Base-by-base conservation (phyloP, 2,113 vertebrate species). In the Butorides virescens region DNA sequence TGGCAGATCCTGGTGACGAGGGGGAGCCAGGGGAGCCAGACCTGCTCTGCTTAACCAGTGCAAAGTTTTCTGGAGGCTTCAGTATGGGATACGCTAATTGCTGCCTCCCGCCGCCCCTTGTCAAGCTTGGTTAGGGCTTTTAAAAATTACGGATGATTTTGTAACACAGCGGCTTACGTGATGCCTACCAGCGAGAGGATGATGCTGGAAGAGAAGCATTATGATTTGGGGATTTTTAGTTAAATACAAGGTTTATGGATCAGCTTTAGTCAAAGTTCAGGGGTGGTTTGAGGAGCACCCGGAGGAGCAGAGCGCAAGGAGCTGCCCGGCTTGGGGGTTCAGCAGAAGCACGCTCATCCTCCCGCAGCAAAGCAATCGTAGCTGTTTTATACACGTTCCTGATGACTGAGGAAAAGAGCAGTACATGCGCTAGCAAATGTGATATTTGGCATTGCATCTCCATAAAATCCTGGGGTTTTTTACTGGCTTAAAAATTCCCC, bases 41-140 rank as follows among this genome's bases (percentile, higher is more conserved):
- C 13, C 37, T 42, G 59, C 56, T 86, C 47, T 56, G 1, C 19
- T 11, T 32, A 46, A 15, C 13, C 4, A 5, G 7, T 26, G n/a
- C 44, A 17, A 75, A 74, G 61, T 15, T 58, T 55, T 89, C 34
- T 61, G 52, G 63, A 93, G 49, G 70, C 52, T 91, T 92, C 29
- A 9, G 9, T 14, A 7, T 44, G 65, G 74, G 72, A 50, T 66
- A 18, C 14, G 2, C 22, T 77, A 46, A 63, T 68, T 83, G 42
- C 66, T 32, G 32, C 59, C 76, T 92, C 80, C 80, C 1, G 7
- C 42, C 78, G 83, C 32, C 55, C 52, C 47, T 89, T 37, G 73
- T 55, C 65, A 77, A 25, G 76, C 68, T 71, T 67, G 50, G 68
- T 78, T 89, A 86, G 52, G 61, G 23, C 79, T 91, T 89, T 85